A percentile compares a stretch with the other conserved stretches of the same genome.
phyloP scores from a whole-genome alignment of 1,140 invertebrate species.

The Drosophila carrolli region DNA sequence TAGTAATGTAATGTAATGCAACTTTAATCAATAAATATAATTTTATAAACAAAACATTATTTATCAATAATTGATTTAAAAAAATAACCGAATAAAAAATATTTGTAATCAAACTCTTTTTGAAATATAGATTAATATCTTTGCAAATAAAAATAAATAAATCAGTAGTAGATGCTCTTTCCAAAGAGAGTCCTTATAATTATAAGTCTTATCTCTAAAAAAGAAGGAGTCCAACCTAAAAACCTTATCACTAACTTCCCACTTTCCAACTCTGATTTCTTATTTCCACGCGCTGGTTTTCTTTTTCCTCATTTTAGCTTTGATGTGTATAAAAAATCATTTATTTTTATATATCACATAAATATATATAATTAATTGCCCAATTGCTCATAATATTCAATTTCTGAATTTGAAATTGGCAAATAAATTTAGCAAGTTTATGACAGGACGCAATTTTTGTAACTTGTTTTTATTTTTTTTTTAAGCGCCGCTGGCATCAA shows the following conservation, averaged over 20 bases:
- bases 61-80: too few species aligned
- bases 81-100: too few species aligned
- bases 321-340: conserved; percentile 12
- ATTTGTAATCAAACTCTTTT: too few species aligned
- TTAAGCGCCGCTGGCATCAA: conserved; percentile 28
- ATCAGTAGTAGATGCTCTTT: too few species aligned
- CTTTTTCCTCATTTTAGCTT: not conserved
- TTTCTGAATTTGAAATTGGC: conserved; percentile 43
- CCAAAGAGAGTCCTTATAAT: too few species aligned
- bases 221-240: not conserved
- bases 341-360: conserved; percentile 23
- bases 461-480: conserved; percentile 9
- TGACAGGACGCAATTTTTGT: conserved; percentile 31
- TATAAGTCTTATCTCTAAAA: too few species aligned
- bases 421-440: conserved; percentile 44
- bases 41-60: too few species aligned
- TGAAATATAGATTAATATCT: too few species aligned
- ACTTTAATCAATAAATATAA: too few species aligned
- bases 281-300: conserved; percentile 12
- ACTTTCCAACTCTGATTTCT: conserved; percentile 11
- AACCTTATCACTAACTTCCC: not conserved
- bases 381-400: conserved; percentile 48
- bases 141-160: too few species aligned
- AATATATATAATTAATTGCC: conserved; percentile 36
- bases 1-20: too few species aligned